A percentile compares a stretch with the other conserved stretches of the same genome.
These are phyloP conservation scores for Rhinichthys klamathensis DNA, from an alignment of 2,113 vertebrate species.

Conservation along the genomic window DNA sequence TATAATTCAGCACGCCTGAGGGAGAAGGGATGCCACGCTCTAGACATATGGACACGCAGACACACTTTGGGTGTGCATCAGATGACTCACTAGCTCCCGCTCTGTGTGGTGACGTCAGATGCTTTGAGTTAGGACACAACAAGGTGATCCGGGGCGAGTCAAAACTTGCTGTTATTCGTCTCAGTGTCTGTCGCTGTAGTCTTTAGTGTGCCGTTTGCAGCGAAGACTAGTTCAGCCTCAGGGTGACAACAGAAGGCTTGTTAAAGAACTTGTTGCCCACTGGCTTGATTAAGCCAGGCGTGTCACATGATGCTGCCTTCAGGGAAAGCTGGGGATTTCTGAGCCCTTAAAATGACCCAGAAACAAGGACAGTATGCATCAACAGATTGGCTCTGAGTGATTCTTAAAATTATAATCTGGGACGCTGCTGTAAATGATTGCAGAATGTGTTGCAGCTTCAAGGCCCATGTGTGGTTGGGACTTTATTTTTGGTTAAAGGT, in stretches of 20 bases:
- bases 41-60: neutral
- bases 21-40: neutral
- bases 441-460: neutral
- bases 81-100: constrained; percentile 17
- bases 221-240: neutral
- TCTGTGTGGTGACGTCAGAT: neutral
- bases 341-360: constrained; percentile 31
- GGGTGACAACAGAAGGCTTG: constrained; percentile 21
- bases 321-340: neutral
- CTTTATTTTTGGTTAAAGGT: neutral
- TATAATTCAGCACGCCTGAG: constrained; percentile 23
- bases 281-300: neutral
- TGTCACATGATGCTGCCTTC: constrained; percentile 23
- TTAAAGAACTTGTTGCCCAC: constrained; percentile 1
- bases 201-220: neutral
- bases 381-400: neutral
- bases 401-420: constrained; percentile 23
- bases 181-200: neutral
- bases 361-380: constrained; percentile 3
- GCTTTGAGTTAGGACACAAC: constrained; percentile 7
- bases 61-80: neutral
- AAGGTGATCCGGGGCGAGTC: neutral
- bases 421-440: constrained; percentile 11
- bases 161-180: neutral
- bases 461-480: neutral